phyloP scores from a whole-genome alignment of 1,140 invertebrate genomes.

The Anadara kagoshimensis region DNA sequence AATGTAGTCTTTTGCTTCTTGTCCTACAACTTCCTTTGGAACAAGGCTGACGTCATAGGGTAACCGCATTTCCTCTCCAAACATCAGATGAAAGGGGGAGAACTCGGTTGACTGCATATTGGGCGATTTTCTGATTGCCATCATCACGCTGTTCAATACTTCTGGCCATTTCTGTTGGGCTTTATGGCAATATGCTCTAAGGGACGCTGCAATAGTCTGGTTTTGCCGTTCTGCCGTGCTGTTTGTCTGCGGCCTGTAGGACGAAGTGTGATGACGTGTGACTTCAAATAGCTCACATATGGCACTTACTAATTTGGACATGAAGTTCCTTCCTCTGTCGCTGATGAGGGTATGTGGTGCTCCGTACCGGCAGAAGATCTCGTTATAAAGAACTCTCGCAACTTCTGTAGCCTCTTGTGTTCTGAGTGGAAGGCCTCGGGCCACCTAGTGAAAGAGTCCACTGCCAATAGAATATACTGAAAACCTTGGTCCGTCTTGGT shows the following conservation, averaged over 20 bases:
- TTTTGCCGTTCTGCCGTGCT: slow-evolving; percentile 25
- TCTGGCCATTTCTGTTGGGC: slow-evolving; percentile 29
- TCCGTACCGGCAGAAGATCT: slow-evolving; percentile 37
- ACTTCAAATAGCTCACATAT: slow-evolving; percentile 44
- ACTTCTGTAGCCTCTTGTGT: slow-evolving; percentile 33
- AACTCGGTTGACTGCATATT: slow-evolving; percentile 28
- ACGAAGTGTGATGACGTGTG: slow-evolving; percentile 19
- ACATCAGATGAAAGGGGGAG: slow-evolving; percentile 30
- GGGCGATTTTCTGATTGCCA: slow-evolving; percentile 33
- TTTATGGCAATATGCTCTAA: slow-evolving; percentile 19
- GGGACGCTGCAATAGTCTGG: slow-evolving; percentile 9
- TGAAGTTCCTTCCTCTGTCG: slow-evolving; percentile 38
- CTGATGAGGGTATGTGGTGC: slow-evolving; percentile 25
- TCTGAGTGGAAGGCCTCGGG: slow-evolving; percentile 32
- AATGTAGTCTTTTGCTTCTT: slow-evolving; percentile 10
- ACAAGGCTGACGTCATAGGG: slow-evolving; percentile 25
- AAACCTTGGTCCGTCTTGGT: slow-evolving; percentile 21
- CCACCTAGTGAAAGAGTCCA: slow-evolving; percentile 44
- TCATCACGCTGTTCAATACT: slow-evolving; percentile 29
- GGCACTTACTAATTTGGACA: slow-evolving; percentile 35
- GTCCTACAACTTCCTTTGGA: slow-evolving; percentile 24
- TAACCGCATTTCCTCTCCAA: slow-evolving; percentile 33
- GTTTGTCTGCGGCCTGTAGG: slow-evolving; percentile 24
- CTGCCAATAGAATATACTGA: slow-evolving; percentile 41
- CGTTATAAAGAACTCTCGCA: slow-evolving; percentile 30